These are phyloP conservation scores for Sclerodermus sp. DNA, from an alignment of 2,888 invertebrate genomes.

Conservation along the genomic window DNA sequence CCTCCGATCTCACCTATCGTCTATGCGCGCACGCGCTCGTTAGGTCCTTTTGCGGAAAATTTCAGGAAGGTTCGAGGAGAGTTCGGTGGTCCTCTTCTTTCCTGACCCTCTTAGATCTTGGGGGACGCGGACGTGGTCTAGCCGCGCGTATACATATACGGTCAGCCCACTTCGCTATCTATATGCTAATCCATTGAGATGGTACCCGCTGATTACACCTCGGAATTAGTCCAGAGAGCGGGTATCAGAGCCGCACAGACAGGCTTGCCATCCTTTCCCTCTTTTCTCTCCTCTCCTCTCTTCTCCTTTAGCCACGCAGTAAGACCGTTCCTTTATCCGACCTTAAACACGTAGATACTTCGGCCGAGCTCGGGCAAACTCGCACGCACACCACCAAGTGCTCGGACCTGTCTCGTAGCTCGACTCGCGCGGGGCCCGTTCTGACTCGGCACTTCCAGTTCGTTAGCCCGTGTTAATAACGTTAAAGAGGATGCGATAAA, in stretches of 20 bases:
- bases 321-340: slow-evolving; percentile 42
- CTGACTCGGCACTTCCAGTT: slow-evolving; percentile 48
- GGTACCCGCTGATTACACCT: slow-evolving; percentile 57
- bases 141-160: slow-evolving; percentile 37
- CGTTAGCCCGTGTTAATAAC: slow-evolving; percentile 50
- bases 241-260: slow-evolving; percentile 49
- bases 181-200: slow-evolving; percentile 59
- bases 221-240: slow-evolving; percentile 54
- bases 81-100: no score
- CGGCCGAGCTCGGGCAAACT: no score
- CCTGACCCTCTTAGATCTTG: slow-evolving; percentile 31
- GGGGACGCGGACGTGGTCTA: slow-evolving; percentile 40
- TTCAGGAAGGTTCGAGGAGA: slow-evolving; percentile 12
- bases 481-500: slow-evolving; percentile 47
- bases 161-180: slow-evolving; percentile 54
- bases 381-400: slow-evolving; percentile 10
- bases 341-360: slow-evolving; percentile 45
- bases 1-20: not conserved
- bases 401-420: slow-evolving; percentile 7
- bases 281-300: no score
- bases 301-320: no score
- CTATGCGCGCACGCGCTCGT: not conserved
- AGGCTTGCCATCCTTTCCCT: slow-evolving; percentile 12
- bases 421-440: slow-evolving; percentile 20
- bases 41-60: not conserved